Base-by-base conservation (phyloP, 2,888 invertebrate genomes). In the Tinea trinotella region DNA sequence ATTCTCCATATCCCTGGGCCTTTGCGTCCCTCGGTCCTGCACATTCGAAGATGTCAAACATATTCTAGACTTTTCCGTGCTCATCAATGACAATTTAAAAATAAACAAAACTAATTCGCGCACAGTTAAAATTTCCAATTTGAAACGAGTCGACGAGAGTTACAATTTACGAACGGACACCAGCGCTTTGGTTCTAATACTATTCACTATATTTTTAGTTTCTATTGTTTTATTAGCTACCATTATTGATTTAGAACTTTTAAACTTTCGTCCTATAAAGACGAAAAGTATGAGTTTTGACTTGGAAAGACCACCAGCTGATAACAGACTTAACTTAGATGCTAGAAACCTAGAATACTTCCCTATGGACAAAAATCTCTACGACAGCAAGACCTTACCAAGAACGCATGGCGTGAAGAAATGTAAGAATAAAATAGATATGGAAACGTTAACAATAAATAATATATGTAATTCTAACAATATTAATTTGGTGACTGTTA, bases 21-120 rank as follows among this genome's bases (percentile, higher is more conserved):
- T 88, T 2, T 89, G 88, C 55, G 60, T 88, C 17, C 89, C 88
- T 1, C 65, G 71, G 0, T 74, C 80, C 22, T 89, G 89, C 60
- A 60, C 64, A 0, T 58, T 68, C 0, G 65, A 74, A 0, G 88
- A 89, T 60, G 67, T 88, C 0, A 65, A 72, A 15, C 74, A 79
- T 1, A 66, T 88, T 24, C 62, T 89, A n/a, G 74, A 77, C 56
- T 87, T 87, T 62, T 82, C 84, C 12, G 72, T 79, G 15, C 80
- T 79, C 69, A 70, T 84, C 36, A 81, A 76, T 57, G 81, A 83
- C 55, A 76, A 82, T 55, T 62, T 79, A 24, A 74, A 76, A 55
- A 65, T 71, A 5, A 79, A 77, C 58, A 73, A 67, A 54, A 73
- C 79, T 1, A 60, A 76, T 0, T 76, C 82, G 1, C 70, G 86